phyloP scores from a whole-genome alignment of 2,888 invertebrate genomes.

The Drosophila emarginata region DNA sequence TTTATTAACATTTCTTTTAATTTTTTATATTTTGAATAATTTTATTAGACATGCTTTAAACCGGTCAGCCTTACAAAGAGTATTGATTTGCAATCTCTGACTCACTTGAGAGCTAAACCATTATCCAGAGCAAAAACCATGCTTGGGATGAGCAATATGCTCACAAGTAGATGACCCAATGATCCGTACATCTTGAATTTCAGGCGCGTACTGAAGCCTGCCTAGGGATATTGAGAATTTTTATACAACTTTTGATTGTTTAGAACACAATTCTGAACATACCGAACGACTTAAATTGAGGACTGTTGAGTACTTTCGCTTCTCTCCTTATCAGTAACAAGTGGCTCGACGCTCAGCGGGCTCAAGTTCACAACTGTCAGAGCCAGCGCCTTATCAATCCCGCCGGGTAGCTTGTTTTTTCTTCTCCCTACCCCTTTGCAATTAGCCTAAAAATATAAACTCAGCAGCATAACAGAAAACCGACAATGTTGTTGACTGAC shows the following conservation, averaged over 20 bases:
- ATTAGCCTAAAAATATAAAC: neutral
- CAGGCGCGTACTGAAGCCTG: neutral
- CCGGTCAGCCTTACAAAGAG: too few species aligned
- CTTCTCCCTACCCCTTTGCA: neutral
- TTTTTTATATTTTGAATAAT: too few species aligned
- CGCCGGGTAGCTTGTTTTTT: neutral
- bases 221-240: conserved; percentile 2
- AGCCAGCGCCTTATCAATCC: conserved; percentile 45
- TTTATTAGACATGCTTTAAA: too few species aligned
- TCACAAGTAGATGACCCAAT: conserved; percentile 12
- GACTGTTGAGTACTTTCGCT: conserved; percentile 5
- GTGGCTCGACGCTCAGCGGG: conserved; percentile 8
- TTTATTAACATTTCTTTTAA: too few species aligned
- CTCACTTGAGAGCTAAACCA: conserved; percentile 83
- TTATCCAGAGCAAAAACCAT: conserved; percentile 83
- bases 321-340: conserved; percentile 49
- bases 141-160: conserved; percentile 40
- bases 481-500: neutral
- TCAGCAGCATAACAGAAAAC: neutral
- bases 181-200: conserved; percentile 36
- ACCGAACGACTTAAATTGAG: conserved; percentile 42
- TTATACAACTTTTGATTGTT: neutral
- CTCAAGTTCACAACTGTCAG: conserved; percentile 44
- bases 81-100: neutral
- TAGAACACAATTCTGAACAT: neutral